phyloP scores from a whole-genome alignment of 2,888 invertebrate genomes.

The Patella ulyssiponensis region DNA sequence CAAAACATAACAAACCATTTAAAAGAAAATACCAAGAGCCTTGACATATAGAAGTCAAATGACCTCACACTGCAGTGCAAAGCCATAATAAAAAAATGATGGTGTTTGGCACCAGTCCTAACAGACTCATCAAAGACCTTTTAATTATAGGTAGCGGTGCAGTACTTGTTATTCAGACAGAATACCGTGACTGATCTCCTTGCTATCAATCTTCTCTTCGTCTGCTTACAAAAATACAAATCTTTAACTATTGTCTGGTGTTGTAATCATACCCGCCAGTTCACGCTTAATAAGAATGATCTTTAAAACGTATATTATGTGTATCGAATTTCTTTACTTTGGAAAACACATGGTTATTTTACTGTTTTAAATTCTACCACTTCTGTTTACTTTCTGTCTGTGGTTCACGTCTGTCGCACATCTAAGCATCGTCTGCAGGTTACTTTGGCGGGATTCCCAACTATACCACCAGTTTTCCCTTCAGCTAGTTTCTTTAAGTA shows the following conservation, averaged over 20 bases:
- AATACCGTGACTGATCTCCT: constrained; percentile 3
- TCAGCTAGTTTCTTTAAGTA: no score
- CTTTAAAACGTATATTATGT: background rate
- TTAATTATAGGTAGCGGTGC: background rate
- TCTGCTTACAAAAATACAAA: background rate
- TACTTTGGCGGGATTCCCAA: constrained; percentile 4
- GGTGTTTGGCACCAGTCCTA: constrained; percentile 3
- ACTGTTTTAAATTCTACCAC: background rate
- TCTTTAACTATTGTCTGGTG: no score
- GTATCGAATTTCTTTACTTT: background rate
- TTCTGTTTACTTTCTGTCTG: constrained; percentile 3
- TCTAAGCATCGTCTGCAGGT: constrained; percentile 2
- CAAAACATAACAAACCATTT: no score
- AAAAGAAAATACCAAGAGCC: no score
- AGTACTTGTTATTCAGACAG: background rate
- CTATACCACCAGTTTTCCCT: no score
- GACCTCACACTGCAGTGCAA: no score
- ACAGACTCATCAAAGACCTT: background rate
- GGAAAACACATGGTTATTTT: background rate
- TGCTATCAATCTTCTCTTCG: background rate
- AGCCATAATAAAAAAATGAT: background rate
- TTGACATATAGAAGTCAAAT: no score
- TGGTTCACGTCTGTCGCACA: background rate
- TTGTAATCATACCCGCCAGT: no score
- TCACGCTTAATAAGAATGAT: background rate